Conservation (phyloP, 2,888 invertebrate genomes). For the Dynastes grantii region DNA sequence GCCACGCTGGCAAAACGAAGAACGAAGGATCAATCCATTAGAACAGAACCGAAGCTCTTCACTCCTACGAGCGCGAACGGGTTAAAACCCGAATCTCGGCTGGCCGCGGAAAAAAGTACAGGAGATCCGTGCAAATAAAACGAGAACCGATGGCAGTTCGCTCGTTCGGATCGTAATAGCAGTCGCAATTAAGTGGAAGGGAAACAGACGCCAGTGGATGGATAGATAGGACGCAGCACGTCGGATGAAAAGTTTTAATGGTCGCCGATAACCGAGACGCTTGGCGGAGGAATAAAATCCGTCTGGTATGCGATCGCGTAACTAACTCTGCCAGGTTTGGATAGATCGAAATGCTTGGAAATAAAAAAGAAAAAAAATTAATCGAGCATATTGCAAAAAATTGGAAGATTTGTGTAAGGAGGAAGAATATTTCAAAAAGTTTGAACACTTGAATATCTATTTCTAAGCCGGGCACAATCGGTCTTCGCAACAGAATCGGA, state of each 20-base stretch:
- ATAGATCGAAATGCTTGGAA: too few relatives aligned
- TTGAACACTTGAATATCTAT: too few relatives aligned
- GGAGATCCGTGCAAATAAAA: conserved; percentile 21
- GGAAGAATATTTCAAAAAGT: too few relatives aligned
- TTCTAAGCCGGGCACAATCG: too few relatives aligned
- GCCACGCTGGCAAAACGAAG: conserved; percentile 1
- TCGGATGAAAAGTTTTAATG: conserved; percentile 39
- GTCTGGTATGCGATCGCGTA: too few relatives aligned
- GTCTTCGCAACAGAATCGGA: too few relatives aligned
- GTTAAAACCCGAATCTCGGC: conserved; percentile 2
- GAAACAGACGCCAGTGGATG: conserved; percentile 22
- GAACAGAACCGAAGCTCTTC: neutral
- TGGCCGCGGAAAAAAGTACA: neutral
- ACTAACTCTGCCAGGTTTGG: too few relatives aligned
- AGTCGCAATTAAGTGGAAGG: conserved; percentile 34
- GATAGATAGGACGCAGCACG: neutral
- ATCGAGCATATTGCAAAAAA: too few relatives aligned
- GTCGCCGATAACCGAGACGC: neutral
- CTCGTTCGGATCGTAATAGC: neutral
- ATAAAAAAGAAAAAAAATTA: too few relatives aligned
- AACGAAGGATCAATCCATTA: conserved; percentile 14
- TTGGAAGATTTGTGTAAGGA: too few relatives aligned
- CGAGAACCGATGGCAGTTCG: conserved; percentile 9
- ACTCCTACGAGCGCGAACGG: neutral
- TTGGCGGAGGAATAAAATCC: neutral